A percentile compares a stretch with the other conserved stretches of the same genome.
These are phyloP conservation scores for Smittia aterrima DNA, from an alignment of 2,888 invertebrate species.

Conservation along the genomic window DNA sequence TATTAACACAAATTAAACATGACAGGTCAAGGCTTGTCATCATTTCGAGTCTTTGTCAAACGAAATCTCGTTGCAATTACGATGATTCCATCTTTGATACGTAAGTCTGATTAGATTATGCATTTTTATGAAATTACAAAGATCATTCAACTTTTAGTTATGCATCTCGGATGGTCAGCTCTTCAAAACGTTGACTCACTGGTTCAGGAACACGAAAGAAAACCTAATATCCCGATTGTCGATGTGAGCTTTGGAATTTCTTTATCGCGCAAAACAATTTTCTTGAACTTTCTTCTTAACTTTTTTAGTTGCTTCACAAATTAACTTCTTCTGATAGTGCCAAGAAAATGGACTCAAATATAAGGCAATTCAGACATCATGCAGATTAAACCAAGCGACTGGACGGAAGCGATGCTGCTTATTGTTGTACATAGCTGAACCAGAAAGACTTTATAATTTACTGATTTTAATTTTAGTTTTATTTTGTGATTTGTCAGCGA, in stretches of 20 bases:
- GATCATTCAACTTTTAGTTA: neutral
- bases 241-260: neutral
- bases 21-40: neutral
- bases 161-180: neutral
- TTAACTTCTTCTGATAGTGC: neutral
- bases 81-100: neutral
- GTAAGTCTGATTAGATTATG: neutral
- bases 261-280: neutral
- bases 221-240: neutral
- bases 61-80: neutral
- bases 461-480: too few species aligned
- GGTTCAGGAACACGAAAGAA: neutral
- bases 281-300: neutral
- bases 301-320: neutral
- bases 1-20: neutral
- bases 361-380: conserved; percentile 21
- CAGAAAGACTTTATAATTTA: too few species aligned
- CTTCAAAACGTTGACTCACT: neutral
- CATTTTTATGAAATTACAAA: neutral
- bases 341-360: neutral
- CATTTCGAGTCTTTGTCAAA: neutral
- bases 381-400: neutral
- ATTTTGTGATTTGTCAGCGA: too few species aligned
- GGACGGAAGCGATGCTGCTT: too few species aligned
- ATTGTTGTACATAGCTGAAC: neutral